phyloP scores from a whole-genome alignment of 2,113 vertebrate species.

The Mesembrinibis cayennensis region DNA sequence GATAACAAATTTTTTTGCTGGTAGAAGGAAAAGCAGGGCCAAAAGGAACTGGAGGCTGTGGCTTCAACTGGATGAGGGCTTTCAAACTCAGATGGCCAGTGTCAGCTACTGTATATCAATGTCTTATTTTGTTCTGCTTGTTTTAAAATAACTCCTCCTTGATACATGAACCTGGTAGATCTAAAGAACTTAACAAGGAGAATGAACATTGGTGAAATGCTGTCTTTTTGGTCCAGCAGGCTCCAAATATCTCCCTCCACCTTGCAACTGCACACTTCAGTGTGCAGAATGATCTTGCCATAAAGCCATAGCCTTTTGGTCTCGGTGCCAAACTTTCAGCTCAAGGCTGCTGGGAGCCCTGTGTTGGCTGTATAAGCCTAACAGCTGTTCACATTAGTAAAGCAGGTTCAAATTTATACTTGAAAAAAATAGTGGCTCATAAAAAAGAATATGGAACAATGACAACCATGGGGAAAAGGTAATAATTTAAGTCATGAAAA shows the following conservation, averaged over 20 bases:
- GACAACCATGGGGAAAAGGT: constrained; percentile 53
- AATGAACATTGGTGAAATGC: neutral
- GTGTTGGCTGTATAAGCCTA: neutral
- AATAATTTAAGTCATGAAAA: constrained; percentile 74
- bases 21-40: neutral
- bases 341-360: constrained; percentile 14
- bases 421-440: constrained; percentile 63
- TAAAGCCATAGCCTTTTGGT: neutral
- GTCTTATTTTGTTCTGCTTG: neutral
- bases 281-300: neutral
- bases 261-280: neutral
- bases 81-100: neutral
- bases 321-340: neutral
- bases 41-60: neutral
- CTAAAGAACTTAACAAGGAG: neutral
- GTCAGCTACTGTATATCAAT: neutral
- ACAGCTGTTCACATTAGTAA: constrained; percentile 69
- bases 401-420: constrained; percentile 74
- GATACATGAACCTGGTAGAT: neutral
- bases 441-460: constrained; percentile 73
- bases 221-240: neutral
- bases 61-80: neutral
- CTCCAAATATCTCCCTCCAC: neutral
- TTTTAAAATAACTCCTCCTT: neutral
- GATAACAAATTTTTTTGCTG: neutral